phyloP scores from a whole-genome alignment of 1,140 invertebrate species.

The Zaprionus nigranus region DNA sequence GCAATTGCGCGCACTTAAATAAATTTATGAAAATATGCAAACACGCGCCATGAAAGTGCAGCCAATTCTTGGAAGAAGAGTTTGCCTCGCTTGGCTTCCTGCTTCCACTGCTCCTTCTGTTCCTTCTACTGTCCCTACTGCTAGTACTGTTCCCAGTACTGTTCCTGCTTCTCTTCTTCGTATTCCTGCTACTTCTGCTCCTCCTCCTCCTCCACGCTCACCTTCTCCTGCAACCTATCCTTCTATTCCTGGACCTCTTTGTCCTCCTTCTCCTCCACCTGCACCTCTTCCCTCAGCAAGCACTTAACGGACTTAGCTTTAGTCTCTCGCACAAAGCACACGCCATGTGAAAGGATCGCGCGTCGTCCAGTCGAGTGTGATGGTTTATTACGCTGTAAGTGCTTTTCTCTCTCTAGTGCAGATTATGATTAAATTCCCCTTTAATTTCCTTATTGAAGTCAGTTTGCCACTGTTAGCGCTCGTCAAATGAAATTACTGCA shows the following conservation, averaged over 20 bases:
- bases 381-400: not conserved
- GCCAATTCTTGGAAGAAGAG: constrained; percentile 33
- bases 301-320: not conserved
- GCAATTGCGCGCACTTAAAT: constrained; percentile 36
- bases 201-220: too few species aligned
- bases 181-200: too few species aligned
- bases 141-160: not conserved
- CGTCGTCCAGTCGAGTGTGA: not conserved
- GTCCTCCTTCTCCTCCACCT: too few species aligned
- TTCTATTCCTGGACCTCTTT: too few species aligned
- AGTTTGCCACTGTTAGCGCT: not conserved
- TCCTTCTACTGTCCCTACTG: not conserved
- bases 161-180: too few species aligned
- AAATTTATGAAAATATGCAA: constrained; percentile 55
- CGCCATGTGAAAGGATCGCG: not conserved
- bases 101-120: not conserved
- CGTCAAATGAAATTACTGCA: constrained; percentile 3
- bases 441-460: constrained; percentile 1
- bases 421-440: not conserved
- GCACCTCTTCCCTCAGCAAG: too few species aligned
- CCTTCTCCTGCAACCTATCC: too few species aligned
- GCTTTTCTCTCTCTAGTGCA: not conserved
- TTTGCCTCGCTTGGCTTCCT: not conserved
- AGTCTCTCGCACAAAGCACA: not conserved
- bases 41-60: constrained; percentile 32